A percentile compares a stretch with the other conserved stretches of the same genome.
Evolutionary conservation across 1,140 invertebrate genomes (phyloP).

Genomic region (Bombus superbus): DNA sequence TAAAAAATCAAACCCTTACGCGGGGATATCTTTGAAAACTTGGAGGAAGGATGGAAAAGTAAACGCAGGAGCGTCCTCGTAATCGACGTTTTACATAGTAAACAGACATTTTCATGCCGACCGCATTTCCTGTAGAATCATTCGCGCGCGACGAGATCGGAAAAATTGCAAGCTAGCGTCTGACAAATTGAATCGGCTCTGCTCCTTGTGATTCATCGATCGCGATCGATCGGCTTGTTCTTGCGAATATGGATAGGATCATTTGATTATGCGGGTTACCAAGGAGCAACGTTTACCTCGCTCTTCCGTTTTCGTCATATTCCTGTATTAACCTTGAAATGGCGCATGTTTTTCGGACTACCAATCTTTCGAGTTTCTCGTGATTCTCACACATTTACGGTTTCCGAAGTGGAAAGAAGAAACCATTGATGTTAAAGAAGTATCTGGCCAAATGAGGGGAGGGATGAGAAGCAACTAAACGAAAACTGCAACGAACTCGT

Average conservation of each 20-base stretch:
- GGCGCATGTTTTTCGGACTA: background rate
- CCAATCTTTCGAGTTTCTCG: background rate
- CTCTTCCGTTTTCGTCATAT: background rate
- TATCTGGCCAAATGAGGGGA: background rate
- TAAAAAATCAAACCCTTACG: no score
- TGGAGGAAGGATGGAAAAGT: background rate
- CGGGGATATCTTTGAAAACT: background rate
- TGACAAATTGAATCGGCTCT: constrained; percentile 20
- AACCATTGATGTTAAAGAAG: background rate
- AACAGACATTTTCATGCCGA: constrained; percentile 58
- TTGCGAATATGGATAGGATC: background rate
- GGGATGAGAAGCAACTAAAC: background rate
- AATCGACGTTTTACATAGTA: constrained; percentile 62
- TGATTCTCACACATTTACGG: background rate
- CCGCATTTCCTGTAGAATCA: constrained; percentile 40
- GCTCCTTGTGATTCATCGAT: background rate
- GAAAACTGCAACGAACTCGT: background rate
- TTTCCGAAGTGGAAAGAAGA: no score
- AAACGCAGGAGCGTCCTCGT: constrained; percentile 22
- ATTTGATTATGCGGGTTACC: background rate
- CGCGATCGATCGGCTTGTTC: background rate
- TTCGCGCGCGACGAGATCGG: constrained; percentile 24
- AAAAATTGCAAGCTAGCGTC: constrained; percentile 50
- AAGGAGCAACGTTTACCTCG: background rate
- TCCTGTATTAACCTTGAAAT: background rate